A percentile compares a stretch with the other conserved stretches of the same genome.
These are phyloP conservation scores for Boloria euphrosyne DNA, from an alignment of 2,888 invertebrate species.

Conservation along the genomic window DNA sequence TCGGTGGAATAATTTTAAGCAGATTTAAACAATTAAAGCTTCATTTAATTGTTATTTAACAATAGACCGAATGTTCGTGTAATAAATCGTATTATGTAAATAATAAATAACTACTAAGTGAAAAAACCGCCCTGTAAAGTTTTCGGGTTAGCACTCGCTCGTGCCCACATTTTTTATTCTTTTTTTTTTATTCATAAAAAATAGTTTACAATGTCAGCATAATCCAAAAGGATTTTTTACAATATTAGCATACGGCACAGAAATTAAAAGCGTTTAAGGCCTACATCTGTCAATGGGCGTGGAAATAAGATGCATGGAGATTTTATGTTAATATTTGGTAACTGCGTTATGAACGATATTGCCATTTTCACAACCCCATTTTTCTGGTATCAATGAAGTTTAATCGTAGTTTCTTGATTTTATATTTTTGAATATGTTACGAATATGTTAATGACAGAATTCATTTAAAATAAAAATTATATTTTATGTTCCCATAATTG, in stretches of 20 bases:
- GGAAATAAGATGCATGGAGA: constrained; percentile 59
- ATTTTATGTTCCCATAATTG: not conserved
- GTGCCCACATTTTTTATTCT: constrained; percentile 76
- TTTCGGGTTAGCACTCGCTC: constrained; percentile 50
- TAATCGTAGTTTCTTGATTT: constrained; percentile 1
- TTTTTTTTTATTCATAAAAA: constrained; percentile 58
- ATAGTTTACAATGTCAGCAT: constrained; percentile 52
- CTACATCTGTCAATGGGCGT: constrained; percentile 70
- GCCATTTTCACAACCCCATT: constrained; percentile 27
- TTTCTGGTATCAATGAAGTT: constrained; percentile 34
- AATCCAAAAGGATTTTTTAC: constrained; percentile 34
- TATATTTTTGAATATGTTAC: not conserved
- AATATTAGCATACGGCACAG: constrained; percentile 68
- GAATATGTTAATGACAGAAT: not conserved
- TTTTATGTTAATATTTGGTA: constrained; percentile 67
- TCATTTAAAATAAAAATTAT: not conserved
- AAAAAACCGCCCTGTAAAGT: constrained; percentile 27
- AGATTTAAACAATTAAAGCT: not conserved
- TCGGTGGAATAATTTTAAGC: constrained; percentile 11
- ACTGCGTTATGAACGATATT: constrained; percentile 50
- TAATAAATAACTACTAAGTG: constrained; percentile 44
- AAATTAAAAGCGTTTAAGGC: constrained; percentile 57
- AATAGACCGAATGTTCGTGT: constrained; percentile 3
- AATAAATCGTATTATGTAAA: not conserved
- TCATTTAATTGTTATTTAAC: constrained; percentile 17